A percentile compares a stretch with the other conserved stretches of the same genome.
Conservation (phyloP, 2,113 vertebrate species). For the Hepsetus odoe region DNA sequence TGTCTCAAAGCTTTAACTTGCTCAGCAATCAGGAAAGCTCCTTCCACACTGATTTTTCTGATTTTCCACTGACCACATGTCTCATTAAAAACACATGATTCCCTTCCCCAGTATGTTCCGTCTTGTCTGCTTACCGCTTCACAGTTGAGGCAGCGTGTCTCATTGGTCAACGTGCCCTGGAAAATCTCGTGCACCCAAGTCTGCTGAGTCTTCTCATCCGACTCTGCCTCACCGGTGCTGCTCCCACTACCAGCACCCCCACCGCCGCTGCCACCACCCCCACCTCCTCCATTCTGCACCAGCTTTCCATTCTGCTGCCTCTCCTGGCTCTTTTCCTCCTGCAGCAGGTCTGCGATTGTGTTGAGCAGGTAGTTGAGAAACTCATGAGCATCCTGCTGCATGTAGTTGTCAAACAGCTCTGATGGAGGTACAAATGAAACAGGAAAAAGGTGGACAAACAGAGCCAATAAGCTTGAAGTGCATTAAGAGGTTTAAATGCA, state of each 20-base stretch:
- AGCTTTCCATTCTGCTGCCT: slow-evolving; percentile 96
- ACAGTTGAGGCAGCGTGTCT: slow-evolving; percentile 94
- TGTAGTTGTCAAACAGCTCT: slow-evolving; percentile 99
- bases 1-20: neutral
- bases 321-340: slow-evolving; percentile 95
- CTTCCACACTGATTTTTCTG: neutral
- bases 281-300: slow-evolving; percentile 79
- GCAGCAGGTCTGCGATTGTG: slow-evolving; percentile 95
- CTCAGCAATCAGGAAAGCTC: neutral
- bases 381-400: slow-evolving; percentile 98
- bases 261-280: slow-evolving; percentile 70
- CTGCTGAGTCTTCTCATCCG: slow-evolving; percentile 82
- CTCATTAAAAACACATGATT: slow-evolving; percentile 12
- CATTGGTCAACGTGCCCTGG: slow-evolving; percentile 93
- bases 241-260: slow-evolving; percentile 67
- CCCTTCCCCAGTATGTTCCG: neutral
- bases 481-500: slow-evolving; percentile 1
- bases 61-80: neutral
- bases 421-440: neutral
- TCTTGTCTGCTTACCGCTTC: slow-evolving; percentile 83
- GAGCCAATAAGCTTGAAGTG: slow-evolving; percentile 5
- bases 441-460: neutral
- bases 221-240: slow-evolving; percentile 75
- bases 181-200: slow-evolving; percentile 96
- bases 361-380: slow-evolving; percentile 98